Evolutionary conservation across 2,113 vertebrate species (phyloP).

Genomic region (Propithecus coquereli): DNA sequence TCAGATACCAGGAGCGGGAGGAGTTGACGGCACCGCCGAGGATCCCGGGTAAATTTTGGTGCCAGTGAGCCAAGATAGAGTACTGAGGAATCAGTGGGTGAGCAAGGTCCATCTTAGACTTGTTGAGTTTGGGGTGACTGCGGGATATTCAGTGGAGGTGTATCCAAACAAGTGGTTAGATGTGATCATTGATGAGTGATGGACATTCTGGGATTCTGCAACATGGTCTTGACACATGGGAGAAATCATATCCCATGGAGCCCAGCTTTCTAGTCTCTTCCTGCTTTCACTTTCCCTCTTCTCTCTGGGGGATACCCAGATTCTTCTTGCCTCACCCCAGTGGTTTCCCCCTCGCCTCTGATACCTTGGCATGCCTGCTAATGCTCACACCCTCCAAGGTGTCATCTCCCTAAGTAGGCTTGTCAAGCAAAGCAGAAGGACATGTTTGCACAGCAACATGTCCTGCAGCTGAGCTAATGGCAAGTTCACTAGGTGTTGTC

Average conservation of each 20-base stretch:
- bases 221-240: not conserved
- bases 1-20: fast-evolving
- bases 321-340: not conserved
- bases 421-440: not conserved
- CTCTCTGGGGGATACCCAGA: not conserved
- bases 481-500: not conserved
- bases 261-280: not conserved
- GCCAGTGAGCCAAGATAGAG: not conserved
- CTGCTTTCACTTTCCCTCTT: not conserved
- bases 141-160: not conserved
- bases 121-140: not conserved
- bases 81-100: not conserved
- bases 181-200: not conserved
- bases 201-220: not conserved
- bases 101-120: not conserved
- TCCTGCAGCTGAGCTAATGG: not conserved
- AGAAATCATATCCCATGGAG: not conserved
- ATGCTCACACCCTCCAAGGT: too few relatives aligned
- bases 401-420: not conserved
- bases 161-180: too few relatives aligned
- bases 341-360: not conserved
- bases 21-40: not conserved
- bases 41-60: not conserved
- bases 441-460: not conserved
- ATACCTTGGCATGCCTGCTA: not conserved